Percentiles rank a stretch among this genome's conserved stretches.
Evolutionary conservation across 2,797 vertebrate species (phyloP).

Genomic region (Xenops minutus): DNA sequence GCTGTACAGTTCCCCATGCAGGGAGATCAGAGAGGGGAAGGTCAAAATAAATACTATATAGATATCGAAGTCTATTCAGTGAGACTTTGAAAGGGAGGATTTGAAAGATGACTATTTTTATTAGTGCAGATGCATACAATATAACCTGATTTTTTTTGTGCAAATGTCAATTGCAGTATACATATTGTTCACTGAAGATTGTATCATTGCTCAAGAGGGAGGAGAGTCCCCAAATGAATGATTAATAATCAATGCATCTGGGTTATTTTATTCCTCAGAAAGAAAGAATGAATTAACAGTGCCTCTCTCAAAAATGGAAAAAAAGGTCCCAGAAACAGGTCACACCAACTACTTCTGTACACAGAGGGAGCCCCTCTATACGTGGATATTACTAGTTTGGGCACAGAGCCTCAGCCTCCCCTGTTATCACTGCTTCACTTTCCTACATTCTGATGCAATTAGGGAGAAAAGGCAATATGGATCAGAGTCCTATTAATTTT

Average conservation of each 20-base stretch:
- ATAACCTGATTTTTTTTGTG: slow-evolving; percentile 69
- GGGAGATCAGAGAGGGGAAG: slow-evolving; percentile 27
- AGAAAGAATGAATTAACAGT: slow-evolving; percentile 68
- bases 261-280: slow-evolving; percentile 71
- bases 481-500: slow-evolving; percentile 29
- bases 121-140: slow-evolving; percentile 72
- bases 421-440: neutral
- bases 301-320: slow-evolving; percentile 66
- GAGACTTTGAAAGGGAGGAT: slow-evolving; percentile 64
- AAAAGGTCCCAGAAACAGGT: slow-evolving; percentile 56
- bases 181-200: slow-evolving; percentile 68
- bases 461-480: neutral
- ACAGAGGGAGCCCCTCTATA: neutral
- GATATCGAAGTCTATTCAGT: slow-evolving; percentile 69
- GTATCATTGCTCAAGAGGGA: slow-evolving; percentile 72
- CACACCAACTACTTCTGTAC: neutral
- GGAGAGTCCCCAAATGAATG: slow-evolving; percentile 71
- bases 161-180: slow-evolving; percentile 76
- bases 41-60: slow-evolving; percentile 64
- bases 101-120: slow-evolving; percentile 80
- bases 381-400: slow-evolving; percentile 12
- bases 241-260: slow-evolving; percentile 80
- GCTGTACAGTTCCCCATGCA: neutral
- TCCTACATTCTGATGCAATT: slow-evolving; percentile 35
- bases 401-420: neutral